These are phyloP conservation scores for Bellardia pandia DNA, from an alignment of 2,888 invertebrate genomes.

Conservation along the genomic window DNA sequence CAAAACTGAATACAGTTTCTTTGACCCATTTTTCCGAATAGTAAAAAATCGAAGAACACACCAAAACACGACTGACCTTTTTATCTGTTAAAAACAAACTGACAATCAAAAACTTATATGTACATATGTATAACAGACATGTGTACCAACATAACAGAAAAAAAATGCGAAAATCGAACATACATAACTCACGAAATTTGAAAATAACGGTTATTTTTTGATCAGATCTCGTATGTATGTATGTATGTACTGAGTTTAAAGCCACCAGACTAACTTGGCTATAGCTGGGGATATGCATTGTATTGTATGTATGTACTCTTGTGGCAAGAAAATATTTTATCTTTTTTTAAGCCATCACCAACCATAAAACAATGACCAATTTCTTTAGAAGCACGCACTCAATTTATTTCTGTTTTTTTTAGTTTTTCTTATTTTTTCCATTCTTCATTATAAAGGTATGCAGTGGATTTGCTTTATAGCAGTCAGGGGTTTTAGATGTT, in stretches of 20 bases:
- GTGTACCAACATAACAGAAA: no score
- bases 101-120: no score
- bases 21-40: no score
- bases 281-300: neutral
- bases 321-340: slow-evolving; percentile 59
- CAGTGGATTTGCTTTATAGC: neutral
- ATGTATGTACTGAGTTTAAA: neutral
- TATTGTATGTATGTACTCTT: slow-evolving; percentile 21
- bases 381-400: slow-evolving; percentile 63
- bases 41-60: no score
- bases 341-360: slow-evolving; percentile 45
- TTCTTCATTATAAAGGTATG: slow-evolving; percentile 47
- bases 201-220: no score
- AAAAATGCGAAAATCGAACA: no score
- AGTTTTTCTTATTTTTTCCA: slow-evolving; percentile 26
- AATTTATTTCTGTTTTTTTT: slow-evolving; percentile 54
- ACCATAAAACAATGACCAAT: slow-evolving; percentile 64
- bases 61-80: no score
- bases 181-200: no score
- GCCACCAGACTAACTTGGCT: slow-evolving; percentile 24
- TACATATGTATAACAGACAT: no score
- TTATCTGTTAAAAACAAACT: no score
- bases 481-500: neutral
- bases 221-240: no score
- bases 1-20: no score